Percentiles rank a stretch among this genome's conserved stretches.
These are phyloP conservation scores for Dryas iulia DNA, from an alignment of 1,140 invertebrate genomes.

Conservation along the genomic window DNA sequence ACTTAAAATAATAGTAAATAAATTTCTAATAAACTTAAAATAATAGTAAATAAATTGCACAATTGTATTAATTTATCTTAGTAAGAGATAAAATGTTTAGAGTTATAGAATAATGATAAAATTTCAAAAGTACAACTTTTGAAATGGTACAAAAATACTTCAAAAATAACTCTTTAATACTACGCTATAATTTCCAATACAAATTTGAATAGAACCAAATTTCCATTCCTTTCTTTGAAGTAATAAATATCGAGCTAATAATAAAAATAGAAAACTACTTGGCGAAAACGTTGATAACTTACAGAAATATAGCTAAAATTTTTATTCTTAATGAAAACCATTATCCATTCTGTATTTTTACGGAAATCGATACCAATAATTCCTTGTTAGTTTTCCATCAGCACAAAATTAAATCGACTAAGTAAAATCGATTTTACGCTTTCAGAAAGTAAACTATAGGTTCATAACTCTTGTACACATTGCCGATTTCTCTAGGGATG, in stretches of 20 bases:
- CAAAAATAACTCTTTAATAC: not conserved
- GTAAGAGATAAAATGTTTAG: too few species aligned
- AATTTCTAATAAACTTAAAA: too few species aligned
- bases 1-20: too few species aligned
- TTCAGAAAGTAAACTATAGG: constrained; percentile 48
- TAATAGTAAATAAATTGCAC: too few species aligned
- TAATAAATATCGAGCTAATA: not conserved
- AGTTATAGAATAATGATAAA: too few species aligned
- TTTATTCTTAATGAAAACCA: constrained; percentile 1
- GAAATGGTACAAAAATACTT: not conserved
- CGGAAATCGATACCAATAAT: constrained; percentile 2
- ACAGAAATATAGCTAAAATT: not conserved
- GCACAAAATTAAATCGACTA: constrained; percentile 48
- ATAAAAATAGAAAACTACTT: not conserved
- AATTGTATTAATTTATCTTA: too few species aligned
- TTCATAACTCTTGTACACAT: constrained; percentile 33
- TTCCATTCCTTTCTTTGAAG: not conserved
- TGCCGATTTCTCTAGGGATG: constrained; percentile 1
- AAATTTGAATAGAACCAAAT: too few species aligned
- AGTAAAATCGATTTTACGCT: constrained; percentile 39
- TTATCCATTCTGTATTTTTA: not conserved
- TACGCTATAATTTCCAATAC: too few species aligned
- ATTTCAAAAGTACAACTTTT: too few species aligned
- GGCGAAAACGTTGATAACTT: not conserved
- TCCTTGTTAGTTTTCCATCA: constrained; percentile 35